phyloP scores from a whole-genome alignment of 2,888 invertebrate species.

The Lasius platythorax region DNA sequence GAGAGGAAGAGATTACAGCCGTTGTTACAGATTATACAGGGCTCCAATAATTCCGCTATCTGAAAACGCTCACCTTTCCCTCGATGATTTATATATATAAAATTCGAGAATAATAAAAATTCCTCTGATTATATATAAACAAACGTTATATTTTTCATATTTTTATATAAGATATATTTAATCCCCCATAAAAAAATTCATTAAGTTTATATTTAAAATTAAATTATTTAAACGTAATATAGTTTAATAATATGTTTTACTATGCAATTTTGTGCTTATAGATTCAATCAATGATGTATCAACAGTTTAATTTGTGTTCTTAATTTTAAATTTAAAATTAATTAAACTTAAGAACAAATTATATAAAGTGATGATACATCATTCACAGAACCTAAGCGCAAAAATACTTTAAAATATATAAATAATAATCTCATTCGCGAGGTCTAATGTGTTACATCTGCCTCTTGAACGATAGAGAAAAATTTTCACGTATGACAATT shows the following conservation, averaged over 20 bases:
- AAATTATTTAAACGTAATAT: not conserved
- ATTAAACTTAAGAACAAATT: not conserved
- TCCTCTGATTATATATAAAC: not conserved
- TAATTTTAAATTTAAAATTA: not conserved
- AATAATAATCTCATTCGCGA: not conserved
- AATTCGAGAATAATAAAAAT: slow-evolving; percentile 31
- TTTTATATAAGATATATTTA: slow-evolving; percentile 2
- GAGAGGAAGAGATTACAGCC: slow-evolving; percentile 39
- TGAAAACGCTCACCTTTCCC: slow-evolving; percentile 30
- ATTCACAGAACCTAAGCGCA: not conserved
- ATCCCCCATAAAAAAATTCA: not conserved
- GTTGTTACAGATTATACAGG: slow-evolving; percentile 51
- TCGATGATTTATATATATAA: slow-evolving; percentile 39
- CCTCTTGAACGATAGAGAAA: slow-evolving; percentile 7
- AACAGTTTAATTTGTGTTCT: not conserved
- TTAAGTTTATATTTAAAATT: not conserved
- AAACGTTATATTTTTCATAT: not conserved
- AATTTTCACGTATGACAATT: slow-evolving; percentile 17
- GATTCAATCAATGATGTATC: not conserved
- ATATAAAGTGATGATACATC: not conserved
- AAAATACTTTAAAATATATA: slow-evolving; percentile 8
- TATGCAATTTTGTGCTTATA: not conserved
- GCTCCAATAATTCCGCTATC: slow-evolving; percentile 43
- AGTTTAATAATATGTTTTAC: not conserved
- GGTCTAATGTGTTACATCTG: slow-evolving; percentile 28